Evolutionary conservation across 2,888 invertebrate genomes (phyloP).

Genomic region (Choreutis nemorana): DNA sequence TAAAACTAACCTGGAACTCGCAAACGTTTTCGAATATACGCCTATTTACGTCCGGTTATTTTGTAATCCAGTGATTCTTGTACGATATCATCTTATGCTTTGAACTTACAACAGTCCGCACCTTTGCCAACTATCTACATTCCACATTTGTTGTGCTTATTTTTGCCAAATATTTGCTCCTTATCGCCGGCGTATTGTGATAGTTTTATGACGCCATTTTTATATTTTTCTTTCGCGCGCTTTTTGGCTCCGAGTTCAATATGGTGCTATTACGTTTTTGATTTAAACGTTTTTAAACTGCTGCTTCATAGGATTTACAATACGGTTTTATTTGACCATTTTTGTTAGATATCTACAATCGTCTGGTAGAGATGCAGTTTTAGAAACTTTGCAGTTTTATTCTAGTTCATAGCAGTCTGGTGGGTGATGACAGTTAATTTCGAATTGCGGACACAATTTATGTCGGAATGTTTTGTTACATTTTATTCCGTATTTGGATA

Average conservation of each 20-base stretch:
- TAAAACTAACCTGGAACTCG: constrained; percentile 9
- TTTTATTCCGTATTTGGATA: too few species aligned
- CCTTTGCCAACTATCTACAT: constrained; percentile 48
- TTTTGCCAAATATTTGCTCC: constrained; percentile 54
- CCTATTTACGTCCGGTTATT: too few species aligned
- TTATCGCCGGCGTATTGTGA: constrained; percentile 37
- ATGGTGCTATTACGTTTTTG: constrained; percentile 26
- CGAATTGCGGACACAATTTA: too few species aligned
- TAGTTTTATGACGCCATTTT: constrained; percentile 41
- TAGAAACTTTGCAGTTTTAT: too few species aligned
- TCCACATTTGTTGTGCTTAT: constrained; percentile 47
- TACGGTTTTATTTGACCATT: too few species aligned
- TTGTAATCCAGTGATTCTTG: constrained; percentile 4
- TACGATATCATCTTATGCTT: constrained; percentile 8
- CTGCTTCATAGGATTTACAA: too few species aligned
- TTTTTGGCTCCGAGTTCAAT: constrained; percentile 23
- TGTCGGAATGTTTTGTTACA: too few species aligned
- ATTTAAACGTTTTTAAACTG: too few species aligned
- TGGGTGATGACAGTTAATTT: too few species aligned
- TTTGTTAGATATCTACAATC: too few species aligned
- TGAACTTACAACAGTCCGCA: constrained; percentile 23
- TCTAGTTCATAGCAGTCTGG: too few species aligned
- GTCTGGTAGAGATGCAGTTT: too few species aligned
- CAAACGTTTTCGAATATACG: constrained; percentile 2
- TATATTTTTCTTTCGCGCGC: constrained; percentile 29